phyloP scores from a whole-genome alignment of 2,797 vertebrate species.

The Pagetopsis macropterus region DNA sequence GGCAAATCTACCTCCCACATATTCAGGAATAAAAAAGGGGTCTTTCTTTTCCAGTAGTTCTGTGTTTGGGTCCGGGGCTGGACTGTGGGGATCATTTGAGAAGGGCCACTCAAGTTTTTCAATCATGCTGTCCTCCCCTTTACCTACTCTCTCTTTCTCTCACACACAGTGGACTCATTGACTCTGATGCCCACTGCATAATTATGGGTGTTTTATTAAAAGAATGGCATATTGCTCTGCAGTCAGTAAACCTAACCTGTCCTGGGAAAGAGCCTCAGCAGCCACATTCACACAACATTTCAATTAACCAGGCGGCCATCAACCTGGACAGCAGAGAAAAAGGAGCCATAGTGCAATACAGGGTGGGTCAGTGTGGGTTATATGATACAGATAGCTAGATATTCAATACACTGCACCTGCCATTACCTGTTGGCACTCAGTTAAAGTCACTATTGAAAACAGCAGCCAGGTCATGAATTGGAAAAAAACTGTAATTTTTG shows the following conservation, averaged over 20 bases:
- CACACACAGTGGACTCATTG: slow-evolving; percentile 81
- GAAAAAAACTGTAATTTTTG: slow-evolving; percentile 39
- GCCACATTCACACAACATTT: slow-evolving; percentile 83
- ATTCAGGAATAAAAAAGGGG: slow-evolving; percentile 81
- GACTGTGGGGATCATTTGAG: slow-evolving; percentile 85
- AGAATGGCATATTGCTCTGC: slow-evolving; percentile 83
- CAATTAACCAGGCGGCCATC: slow-evolving; percentile 83
- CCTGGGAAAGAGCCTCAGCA: slow-evolving; percentile 76
- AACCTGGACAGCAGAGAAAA: slow-evolving; percentile 71
- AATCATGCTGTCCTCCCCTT: slow-evolving; percentile 85
- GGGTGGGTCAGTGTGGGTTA: slow-evolving; percentile 47
- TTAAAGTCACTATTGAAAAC: slow-evolving; percentile 44
- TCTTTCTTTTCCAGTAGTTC: slow-evolving; percentile 84
- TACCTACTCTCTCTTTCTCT: slow-evolving; percentile 36
- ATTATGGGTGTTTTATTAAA: slow-evolving; percentile 93
- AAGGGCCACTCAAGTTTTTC: slow-evolving; percentile 84
- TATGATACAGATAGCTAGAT: slow-evolving; percentile 71
- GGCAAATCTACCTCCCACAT: slow-evolving; percentile 87
- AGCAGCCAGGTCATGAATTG: slow-evolving; percentile 37
- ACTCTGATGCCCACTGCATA: slow-evolving; percentile 88
- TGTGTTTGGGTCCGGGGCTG: slow-evolving; percentile 60
- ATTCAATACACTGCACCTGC: slow-evolving; percentile 70
- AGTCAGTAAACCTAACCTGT: slow-evolving; percentile 83
- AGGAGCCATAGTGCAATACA: slow-evolving; percentile 44
- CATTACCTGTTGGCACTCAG: slow-evolving; percentile 49